Conservation (phyloP, 2,113 vertebrate genomes). For the Apistogramma diplotaenia region DNA sequence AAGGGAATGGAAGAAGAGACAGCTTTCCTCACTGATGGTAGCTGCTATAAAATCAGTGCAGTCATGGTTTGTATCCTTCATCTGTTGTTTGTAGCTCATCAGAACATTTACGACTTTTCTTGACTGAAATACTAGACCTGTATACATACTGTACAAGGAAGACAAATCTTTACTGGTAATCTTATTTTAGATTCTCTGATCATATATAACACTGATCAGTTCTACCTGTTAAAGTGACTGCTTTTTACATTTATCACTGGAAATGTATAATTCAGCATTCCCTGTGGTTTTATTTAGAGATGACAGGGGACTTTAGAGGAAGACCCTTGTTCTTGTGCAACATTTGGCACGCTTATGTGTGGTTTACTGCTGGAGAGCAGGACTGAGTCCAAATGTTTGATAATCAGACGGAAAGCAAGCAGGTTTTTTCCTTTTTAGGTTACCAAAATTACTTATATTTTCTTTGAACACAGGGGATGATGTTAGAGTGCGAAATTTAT, state of each 20-base stretch:
- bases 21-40: constrained; percentile 1
- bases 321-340: background rate
- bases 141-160: background rate
- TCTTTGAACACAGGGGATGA: background rate
- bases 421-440: background rate
- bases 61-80: background rate
- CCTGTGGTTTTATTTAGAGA: background rate
- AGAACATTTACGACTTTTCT: background rate
- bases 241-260: background rate
- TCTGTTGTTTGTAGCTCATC: constrained; percentile 20
- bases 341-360: no score
- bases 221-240: no score
- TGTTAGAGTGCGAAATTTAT: background rate
- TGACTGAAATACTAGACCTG: background rate
- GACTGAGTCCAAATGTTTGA: background rate
- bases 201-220: background rate
- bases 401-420: background rate
- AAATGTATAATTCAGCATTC: background rate
- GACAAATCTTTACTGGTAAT: background rate
- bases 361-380: background rate
- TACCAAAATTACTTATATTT: background rate
- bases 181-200: background rate
- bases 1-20: background rate
- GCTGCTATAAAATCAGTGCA: constrained; percentile 23
- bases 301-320: background rate